phyloP scores from a whole-genome alignment of 2,113 vertebrate genomes.

The Naja naja region DNA sequence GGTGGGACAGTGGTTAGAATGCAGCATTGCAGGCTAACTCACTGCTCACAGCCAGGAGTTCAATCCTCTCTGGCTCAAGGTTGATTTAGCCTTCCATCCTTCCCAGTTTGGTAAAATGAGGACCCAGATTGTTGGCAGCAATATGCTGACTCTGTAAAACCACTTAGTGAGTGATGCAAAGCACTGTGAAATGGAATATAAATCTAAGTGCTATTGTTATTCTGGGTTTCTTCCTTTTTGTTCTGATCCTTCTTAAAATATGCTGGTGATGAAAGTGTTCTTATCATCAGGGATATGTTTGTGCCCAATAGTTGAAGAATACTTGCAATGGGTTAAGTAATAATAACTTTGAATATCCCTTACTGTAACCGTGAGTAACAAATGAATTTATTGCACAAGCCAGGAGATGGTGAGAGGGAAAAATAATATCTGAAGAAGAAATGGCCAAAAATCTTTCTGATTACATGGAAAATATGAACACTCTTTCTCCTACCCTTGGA shows the following conservation, averaged over 20 bases:
- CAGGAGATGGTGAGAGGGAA: constrained; percentile 1
- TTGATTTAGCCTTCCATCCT: background rate
- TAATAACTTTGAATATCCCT: constrained; percentile 31
- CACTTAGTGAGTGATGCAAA: background rate
- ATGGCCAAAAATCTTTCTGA: background rate
- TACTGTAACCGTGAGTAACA: constrained; percentile 40
- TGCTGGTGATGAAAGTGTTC: constrained; percentile 19
- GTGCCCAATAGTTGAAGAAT: constrained; percentile 42
- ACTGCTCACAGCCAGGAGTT: background rate
- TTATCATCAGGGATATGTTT: constrained; percentile 27
- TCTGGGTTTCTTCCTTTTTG: constrained; percentile 49
- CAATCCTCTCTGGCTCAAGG: background rate
- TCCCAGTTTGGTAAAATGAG: background rate
- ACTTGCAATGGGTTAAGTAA: constrained; percentile 16
- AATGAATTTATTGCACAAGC: constrained; percentile 20
- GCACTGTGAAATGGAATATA: background rate
- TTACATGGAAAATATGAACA: background rate
- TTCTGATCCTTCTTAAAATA: constrained; percentile 39
- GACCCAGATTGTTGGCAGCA: background rate
- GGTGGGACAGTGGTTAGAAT: background rate
- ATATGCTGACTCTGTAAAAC: background rate
- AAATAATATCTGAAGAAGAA: constrained; percentile 11
- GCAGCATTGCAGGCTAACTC: background rate
- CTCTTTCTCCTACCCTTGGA: constrained; percentile 1
- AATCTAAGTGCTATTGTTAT: background rate